Base-by-base conservation (phyloP, 2,888 invertebrate species). In the Zonitis immaculata region DNA sequence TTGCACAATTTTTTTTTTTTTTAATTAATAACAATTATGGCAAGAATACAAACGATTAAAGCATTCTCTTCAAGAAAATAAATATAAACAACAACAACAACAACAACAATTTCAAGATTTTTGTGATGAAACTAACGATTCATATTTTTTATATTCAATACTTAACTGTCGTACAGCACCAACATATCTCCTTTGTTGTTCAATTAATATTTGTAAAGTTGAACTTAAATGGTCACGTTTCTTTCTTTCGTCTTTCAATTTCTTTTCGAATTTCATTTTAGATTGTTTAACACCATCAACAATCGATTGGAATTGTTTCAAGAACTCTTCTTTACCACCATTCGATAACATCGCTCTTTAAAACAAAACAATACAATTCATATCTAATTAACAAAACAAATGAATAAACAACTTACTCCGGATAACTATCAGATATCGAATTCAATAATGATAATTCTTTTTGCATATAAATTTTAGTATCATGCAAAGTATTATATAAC, bases 401-500 rank as follows among this genome's bases (percentile, higher is more conserved):
- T 46, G 51, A 22, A 8, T n/a, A n/a, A n/a, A n/a, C n/a, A n/a
- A 35, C 86, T 81, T 75, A 89, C 89, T 89, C 86, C 61, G 87
- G 86, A 76, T 92, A 93, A 72, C 87, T 91, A 71, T 95, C 93
- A 64, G 91, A 83, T 64, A 95, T 90, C 0, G 93, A 94, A 77
- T 94, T 93, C 20, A 95, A 77, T 48, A 95, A 75, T 20, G 88
- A 87, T 49, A 95, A 80, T 77, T 98, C 97, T 73, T 95, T 96
- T 59, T 88, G 88, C 69, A 96, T 84, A 74, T 96, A 97, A 35
- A 89, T 80, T 75, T 92, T 90, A n/a, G 92, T 91, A 77, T 97
- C 96, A 73, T 94, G 89, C 49, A 97, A 79, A 2, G 95, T 95
- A 75, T 99, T 98, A 77, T 95, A 95, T 57, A 97, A 81, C 35